Evolutionary conservation across 2,797 vertebrate genomes (phyloP).

Genomic region (Sebastes diaconus): DNA sequence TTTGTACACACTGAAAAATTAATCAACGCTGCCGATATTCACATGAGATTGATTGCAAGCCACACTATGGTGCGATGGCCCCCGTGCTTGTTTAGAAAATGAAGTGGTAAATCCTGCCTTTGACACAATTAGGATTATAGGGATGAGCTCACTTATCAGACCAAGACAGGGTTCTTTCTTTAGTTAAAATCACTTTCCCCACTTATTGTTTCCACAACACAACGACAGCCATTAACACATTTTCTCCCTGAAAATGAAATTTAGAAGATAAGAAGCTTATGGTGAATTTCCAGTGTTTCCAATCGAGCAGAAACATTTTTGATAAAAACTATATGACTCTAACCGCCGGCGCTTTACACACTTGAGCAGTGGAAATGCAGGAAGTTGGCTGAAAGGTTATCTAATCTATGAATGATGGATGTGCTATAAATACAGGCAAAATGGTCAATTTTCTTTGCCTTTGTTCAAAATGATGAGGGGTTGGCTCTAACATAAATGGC

Average conservation of each 20-base stretch:
- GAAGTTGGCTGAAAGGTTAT: slow-evolving; percentile 49
- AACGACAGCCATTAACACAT: slow-evolving; percentile 53
- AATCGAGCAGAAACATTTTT: slow-evolving; percentile 48
- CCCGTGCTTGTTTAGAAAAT: slow-evolving; percentile 68
- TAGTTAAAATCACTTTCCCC: slow-evolving; percentile 70
- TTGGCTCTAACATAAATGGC: slow-evolving; percentile 19
- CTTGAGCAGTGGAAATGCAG: slow-evolving; percentile 24
- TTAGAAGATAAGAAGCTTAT: slow-evolving; percentile 70
- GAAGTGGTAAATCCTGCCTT: slow-evolving; percentile 74
- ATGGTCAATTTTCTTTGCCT: slow-evolving; percentile 45
- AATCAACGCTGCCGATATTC: slow-evolving; percentile 51
- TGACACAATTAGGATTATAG: slow-evolving; percentile 78
- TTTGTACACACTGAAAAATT: slow-evolving; percentile 54
- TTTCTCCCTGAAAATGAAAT: slow-evolving; percentile 69
- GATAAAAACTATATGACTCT: slow-evolving; percentile 4
- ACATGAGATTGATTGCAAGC: slow-evolving; percentile 63
- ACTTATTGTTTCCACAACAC: slow-evolving; percentile 66
- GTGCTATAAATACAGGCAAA: slow-evolving; percentile 32
- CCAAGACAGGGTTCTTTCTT: slow-evolving; percentile 57
- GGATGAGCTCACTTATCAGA: slow-evolving; percentile 77
- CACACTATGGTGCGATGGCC: slow-evolving; percentile 32
- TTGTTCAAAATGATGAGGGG: slow-evolving; percentile 54
- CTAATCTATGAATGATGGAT: slow-evolving; percentile 54
- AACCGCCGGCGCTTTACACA: neutral
- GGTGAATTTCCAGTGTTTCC: slow-evolving; percentile 58